Percentiles rank a stretch among this genome's conserved stretches.
phyloP scores from a whole-genome alignment of 1,140 invertebrate genomes.

The Gonioctena quinquepunctata region DNA sequence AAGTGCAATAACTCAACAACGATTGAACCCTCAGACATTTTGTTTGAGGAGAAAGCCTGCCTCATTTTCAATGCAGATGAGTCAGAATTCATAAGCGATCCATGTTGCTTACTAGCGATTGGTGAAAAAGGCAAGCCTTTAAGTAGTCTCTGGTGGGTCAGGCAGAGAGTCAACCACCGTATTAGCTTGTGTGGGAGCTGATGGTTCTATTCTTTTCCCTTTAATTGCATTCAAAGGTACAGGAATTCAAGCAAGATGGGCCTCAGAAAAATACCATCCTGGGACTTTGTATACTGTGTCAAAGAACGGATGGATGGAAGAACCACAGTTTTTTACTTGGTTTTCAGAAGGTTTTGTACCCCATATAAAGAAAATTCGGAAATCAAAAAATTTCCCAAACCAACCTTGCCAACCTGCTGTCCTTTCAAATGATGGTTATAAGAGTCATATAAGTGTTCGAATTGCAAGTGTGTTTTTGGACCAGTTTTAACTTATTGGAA shows the following conservation, averaged over 20 bases:
- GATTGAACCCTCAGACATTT: too few relatives aligned
- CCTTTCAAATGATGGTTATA: conserved; percentile 24
- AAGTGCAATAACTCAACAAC: too few relatives aligned
- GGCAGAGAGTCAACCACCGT: conserved; percentile 46
- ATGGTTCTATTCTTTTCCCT: conserved; percentile 41
- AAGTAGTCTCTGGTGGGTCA: conserved; percentile 40
- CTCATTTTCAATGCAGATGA: conserved; percentile 30
- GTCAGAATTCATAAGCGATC: conserved; percentile 21
- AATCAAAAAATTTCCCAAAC: not conserved
- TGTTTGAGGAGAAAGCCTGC: too few relatives aligned
- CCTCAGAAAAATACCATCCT: conserved; percentile 34
- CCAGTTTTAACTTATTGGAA: too few relatives aligned
- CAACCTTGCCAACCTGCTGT: conserved; percentile 19
- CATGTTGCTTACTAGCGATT: conserved; percentile 1
- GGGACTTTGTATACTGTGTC: conserved; percentile 46
- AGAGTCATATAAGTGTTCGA: conserved; percentile 24
- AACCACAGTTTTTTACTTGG: conserved; percentile 41
- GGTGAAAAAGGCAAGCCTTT: conserved; percentile 39
- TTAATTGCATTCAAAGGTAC: conserved; percentile 47
- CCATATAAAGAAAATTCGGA: conserved; percentile 19
- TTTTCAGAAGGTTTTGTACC: not conserved
- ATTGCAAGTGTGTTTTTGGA: conserved; percentile 23
- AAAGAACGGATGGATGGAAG: conserved; percentile 50
- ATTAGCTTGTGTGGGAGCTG: conserved; percentile 43
- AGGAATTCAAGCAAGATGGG: conserved; percentile 45